Evolutionary conservation across 2,113 vertebrate species (phyloP), one percentile per base, ranked within the genome.

Genomic region (Sebastes schlegelii): DNA sequence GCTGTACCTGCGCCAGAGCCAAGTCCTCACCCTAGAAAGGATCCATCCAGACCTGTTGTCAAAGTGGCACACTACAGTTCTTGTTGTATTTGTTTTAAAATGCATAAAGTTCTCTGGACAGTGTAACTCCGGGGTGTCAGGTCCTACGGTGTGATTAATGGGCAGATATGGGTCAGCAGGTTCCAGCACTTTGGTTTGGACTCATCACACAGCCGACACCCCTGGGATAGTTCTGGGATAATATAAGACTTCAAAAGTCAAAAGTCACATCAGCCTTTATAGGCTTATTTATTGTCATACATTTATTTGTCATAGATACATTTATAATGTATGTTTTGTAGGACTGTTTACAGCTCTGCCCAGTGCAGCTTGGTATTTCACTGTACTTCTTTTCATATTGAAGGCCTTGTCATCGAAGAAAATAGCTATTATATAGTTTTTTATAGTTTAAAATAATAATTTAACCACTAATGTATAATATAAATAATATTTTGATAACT

Each of bases 1-100:
- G 94, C 62, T 99, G 97, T 17, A 97, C 97, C 58, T 98, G 97
- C 0, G 94, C 90, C 16, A 83, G 94, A 66, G 93, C 95, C 55
- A 86, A 19, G 4, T 69, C 51, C 62, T 62, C 84, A 73, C 68
- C 43, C 52, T 83, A 84, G 84, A 84, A 78, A 60, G 23, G 63
- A 43, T 13, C 42, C 2, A 3, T 8, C 13, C 17, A 70, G 52
- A 82, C 52, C 74, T 12, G 19, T 52, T 72, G 69, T n/a, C 48
- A 46, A 77, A 83, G 65, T 85, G 83, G 77, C 45, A 34, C 52
- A 79, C 79, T 80, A 85, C 83, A 68, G 66, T 61, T 46, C 17
- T 19, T 76, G 85, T 84, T 89, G 89, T 86, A 77, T 95, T 95
- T 93, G 89, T 92, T 94, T 88, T 93, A 93, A 93, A 94, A 93